These are phyloP conservation scores for Trachelus troglodyta DNA, from an alignment of 2,888 invertebrate species.

Conservation along the genomic window DNA sequence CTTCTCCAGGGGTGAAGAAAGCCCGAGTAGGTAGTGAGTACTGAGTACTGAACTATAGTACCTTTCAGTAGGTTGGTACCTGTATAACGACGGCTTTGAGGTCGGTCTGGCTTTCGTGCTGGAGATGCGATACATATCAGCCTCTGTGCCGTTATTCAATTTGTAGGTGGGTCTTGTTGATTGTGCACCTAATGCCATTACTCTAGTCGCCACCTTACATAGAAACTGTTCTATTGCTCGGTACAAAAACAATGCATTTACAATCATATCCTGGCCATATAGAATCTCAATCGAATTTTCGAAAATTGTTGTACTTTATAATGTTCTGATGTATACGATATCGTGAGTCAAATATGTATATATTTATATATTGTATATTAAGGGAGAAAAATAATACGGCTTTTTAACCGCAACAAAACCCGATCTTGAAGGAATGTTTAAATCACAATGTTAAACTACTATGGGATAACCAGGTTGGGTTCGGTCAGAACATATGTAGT, in stretches of 20 bases:
- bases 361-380: no score
- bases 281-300: not conserved
- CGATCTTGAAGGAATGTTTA: not conserved
- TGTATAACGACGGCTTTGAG: conserved; percentile 12
- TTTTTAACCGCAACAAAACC: not conserved
- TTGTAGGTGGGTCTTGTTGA: conserved; percentile 56
- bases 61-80: not conserved
- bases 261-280: not conserved
- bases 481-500: not conserved
- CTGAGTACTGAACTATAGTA: not conserved
- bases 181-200: conserved; percentile 60
- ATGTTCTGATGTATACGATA: not conserved
- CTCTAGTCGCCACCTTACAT: conserved; percentile 2
- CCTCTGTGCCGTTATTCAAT: conserved; percentile 55
- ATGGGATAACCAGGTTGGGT: not conserved
- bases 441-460: not conserved
- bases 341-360: not conserved
- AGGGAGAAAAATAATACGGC: no score
- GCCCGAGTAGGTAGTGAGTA: not conserved
- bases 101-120: conserved; percentile 30
- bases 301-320: not conserved
- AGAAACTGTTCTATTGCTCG: not conserved
- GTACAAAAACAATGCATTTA: not conserved
- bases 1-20: conserved; percentile 23
- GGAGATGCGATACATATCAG: conserved; percentile 53